Evolutionary conservation across 1,140 invertebrate species (phyloP).

Genomic region (Pteromalus puparum): DNA sequence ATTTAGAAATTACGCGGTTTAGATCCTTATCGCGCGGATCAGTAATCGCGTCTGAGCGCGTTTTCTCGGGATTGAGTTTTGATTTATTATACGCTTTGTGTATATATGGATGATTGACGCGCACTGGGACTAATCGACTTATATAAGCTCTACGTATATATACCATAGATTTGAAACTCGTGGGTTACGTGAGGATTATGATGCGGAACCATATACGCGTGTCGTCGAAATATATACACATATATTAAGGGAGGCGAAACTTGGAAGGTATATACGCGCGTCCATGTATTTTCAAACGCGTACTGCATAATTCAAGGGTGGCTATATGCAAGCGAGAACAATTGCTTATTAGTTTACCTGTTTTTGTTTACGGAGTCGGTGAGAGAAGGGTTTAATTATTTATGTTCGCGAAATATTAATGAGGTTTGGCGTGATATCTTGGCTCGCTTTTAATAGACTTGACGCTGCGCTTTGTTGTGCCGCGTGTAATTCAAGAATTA

Average conservation of each 20-base stretch:
- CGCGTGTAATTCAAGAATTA: no score
- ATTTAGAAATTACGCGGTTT: not conserved
- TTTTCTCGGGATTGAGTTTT: not conserved
- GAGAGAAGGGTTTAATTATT: no score
- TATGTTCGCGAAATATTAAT: no score
- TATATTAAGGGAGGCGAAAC: not conserved
- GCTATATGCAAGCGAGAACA: not conserved
- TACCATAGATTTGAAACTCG: not conserved
- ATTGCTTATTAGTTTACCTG: not conserved
- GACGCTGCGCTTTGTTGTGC: no score
- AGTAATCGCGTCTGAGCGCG: not conserved
- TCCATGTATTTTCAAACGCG: not conserved
- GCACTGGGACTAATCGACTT: not conserved
- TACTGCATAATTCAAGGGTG: not conserved
- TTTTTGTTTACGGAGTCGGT: no score
- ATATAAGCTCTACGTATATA: no score
- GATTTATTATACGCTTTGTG: not conserved
- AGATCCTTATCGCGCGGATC: not conserved
- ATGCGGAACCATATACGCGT: no score
- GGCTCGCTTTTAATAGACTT: no score
- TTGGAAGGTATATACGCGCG: not conserved
- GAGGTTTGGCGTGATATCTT: no score
- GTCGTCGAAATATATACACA: not conserved
- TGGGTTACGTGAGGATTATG: not conserved
- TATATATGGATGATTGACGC: not conserved